Conservation (phyloP, 2,888 invertebrate genomes). For the Cryptosula pallasiana region DNA sequence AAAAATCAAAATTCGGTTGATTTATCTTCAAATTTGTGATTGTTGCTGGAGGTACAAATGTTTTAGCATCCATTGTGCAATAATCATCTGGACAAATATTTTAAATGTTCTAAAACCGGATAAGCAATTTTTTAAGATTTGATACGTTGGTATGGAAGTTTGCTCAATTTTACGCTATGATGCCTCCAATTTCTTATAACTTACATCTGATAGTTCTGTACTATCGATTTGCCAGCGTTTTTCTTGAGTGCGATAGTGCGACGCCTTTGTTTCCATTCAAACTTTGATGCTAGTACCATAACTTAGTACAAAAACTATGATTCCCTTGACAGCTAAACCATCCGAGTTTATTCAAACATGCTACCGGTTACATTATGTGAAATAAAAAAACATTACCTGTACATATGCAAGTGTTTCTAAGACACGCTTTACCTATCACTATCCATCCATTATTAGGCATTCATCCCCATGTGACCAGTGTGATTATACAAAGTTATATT, state of each 20-base stretch:
- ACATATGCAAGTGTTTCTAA: not conserved
- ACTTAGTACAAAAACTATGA: conserved; percentile 8
- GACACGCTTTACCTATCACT: not conserved
- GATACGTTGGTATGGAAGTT: too few species aligned
- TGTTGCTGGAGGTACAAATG: too few species aligned
- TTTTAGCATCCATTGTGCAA: too few species aligned
- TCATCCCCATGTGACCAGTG: not conserved
- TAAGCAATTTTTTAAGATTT: too few species aligned
- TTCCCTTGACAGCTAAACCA: not conserved
- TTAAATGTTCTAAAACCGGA: too few species aligned
- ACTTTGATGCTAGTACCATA: not conserved
- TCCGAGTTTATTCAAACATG: conserved; percentile 14
- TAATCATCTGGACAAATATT: too few species aligned
- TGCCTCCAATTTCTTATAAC: too few species aligned
- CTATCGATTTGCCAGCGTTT: conserved; percentile 13
- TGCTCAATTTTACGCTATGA: too few species aligned
- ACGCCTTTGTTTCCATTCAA: not conserved
- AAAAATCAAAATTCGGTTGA: too few species aligned
- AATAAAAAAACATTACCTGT: conserved; percentile 14
- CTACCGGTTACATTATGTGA: conserved; percentile 4
- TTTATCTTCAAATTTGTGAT: too few species aligned
- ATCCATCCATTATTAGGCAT: not conserved
- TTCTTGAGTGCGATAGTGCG: not conserved
- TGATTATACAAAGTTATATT: not conserved
- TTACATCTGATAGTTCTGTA: too few species aligned